Evolutionary conservation across 2,113 vertebrate genomes (phyloP), one percentile per base, ranked within the genome.

Genomic region (Scytalopus superciliaris): DNA sequence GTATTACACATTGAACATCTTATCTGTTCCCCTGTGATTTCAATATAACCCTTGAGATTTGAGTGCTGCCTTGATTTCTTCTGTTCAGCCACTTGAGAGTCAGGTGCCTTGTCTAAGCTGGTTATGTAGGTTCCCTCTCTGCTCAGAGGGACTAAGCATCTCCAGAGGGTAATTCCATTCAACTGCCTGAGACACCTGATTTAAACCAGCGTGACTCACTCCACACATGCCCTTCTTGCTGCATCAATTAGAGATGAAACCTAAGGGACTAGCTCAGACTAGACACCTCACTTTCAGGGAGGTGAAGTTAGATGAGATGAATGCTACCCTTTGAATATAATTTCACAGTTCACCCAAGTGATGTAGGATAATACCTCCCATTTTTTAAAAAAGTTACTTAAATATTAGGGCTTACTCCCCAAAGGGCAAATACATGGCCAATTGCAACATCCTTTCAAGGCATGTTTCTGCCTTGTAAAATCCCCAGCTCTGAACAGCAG

Each of bases 181-280:
- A n/a, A 4, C 59, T 35, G 50, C 50, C 75, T 6, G 27, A 87
- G 85, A 86, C 72, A 86, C 35, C 67, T 55, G 56, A 86, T 67
- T 80, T 49, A 83, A 75, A 33, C 16, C n/a, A 59, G 42, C 1
- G 14, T 92, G 95, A 92, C 63, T 96, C 88, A 83, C 47, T 25
- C 55, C 64, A 77, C 60, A 55, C 68, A 47, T 59, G 79, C 68
- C 83, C 86, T 95, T 57, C 92, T 70, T 16, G 0, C 42, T 33
- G 40, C 1, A 0, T 24, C 55, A 80, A 52, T 75, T 70, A 50
- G 11, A 87, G 62, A 25, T 1, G 5, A 90, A 93, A 79, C 50
- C 64, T 74, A 50, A 92, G 93, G 76, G 73, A 82, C 83, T 75
- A 90, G 86, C 73, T 94, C 89, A 84, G 89, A 92, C 93, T 89